Conservation (phyloP, 2,113 vertebrate genomes). For the Alosa alosa region DNA sequence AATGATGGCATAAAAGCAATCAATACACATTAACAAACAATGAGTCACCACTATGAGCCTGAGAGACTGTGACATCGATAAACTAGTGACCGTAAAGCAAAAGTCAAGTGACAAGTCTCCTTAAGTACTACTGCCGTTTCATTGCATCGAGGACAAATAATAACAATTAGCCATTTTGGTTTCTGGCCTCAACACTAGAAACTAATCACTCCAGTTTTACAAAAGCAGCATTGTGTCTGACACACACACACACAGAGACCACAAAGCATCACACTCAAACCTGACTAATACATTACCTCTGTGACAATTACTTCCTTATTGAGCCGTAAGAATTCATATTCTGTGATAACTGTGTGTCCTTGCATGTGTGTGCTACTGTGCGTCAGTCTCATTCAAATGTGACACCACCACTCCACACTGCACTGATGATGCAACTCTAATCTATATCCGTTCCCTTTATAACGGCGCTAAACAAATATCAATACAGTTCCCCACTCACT, state of each 20-base stretch:
- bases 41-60: background rate
- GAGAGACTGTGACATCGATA: background rate
- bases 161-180: background rate
- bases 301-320: slow-evolving; percentile 68
- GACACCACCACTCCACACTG: slow-evolving; percentile 3
- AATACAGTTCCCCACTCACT: slow-evolving; percentile 63
- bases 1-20: background rate
- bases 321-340: slow-evolving; percentile 50
- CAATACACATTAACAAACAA: slow-evolving; percentile 20
- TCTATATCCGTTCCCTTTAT: slow-evolving; percentile 67
- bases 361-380: slow-evolving; percentile 56
- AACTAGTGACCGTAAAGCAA: background rate
- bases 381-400: background rate
- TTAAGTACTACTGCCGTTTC: background rate
- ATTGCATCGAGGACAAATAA: background rate
- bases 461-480: slow-evolving; percentile 79
- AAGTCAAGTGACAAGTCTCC: background rate
- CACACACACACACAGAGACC: slow-evolving; percentile 10
- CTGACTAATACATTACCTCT: slow-evolving; percentile 69
- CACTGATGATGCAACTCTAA: slow-evolving; percentile 72
- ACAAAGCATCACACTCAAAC: slow-evolving; percentile 50
- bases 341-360: background rate
- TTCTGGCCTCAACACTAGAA: background rate
- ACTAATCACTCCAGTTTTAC: background rate
- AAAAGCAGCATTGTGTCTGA: background rate